phyloP scores from a whole-genome alignment of 2,888 invertebrate species.

The Pandemis heparana region DNA sequence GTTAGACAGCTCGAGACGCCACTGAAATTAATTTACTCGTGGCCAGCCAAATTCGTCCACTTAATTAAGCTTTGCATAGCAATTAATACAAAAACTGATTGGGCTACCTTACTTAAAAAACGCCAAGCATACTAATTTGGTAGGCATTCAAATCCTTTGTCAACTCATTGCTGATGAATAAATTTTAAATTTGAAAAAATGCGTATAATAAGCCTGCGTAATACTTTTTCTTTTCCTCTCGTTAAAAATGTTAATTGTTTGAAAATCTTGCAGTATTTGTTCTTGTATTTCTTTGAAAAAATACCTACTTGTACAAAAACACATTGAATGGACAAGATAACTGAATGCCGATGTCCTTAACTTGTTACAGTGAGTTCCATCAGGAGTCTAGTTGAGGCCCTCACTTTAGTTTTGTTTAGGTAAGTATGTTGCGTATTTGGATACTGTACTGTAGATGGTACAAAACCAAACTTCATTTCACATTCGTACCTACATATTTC shows the following conservation, averaged over 20 bases:
- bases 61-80: slow-evolving; percentile 81
- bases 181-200: slow-evolving; percentile 41
- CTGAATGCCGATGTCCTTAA: background rate
- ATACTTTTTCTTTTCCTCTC: background rate
- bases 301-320: background rate
- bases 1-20: slow-evolving; percentile 50
- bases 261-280: background rate
- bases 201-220: slow-evolving; percentile 17
- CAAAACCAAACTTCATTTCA: background rate
- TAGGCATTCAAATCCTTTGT: slow-evolving; percentile 72
- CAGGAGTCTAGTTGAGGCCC: too few relatives aligned
- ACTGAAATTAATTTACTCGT: slow-evolving; percentile 63
- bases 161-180: slow-evolving; percentile 56
- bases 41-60: slow-evolving; percentile 65
- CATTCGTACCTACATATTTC: slow-evolving; percentile 21
- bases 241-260: background rate
- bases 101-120: slow-evolving; percentile 57
- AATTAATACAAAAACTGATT: slow-evolving; percentile 69
- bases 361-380: too few relatives aligned
- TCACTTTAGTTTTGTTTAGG: too few relatives aligned
- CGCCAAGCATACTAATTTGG: slow-evolving; percentile 73
- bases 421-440: too few relatives aligned
- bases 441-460: background rate
- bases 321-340: background rate
- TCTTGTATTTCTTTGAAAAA: background rate